Conservation (phyloP, 2,797 vertebrate species). For the Tachyglossus aculeatus region DNA sequence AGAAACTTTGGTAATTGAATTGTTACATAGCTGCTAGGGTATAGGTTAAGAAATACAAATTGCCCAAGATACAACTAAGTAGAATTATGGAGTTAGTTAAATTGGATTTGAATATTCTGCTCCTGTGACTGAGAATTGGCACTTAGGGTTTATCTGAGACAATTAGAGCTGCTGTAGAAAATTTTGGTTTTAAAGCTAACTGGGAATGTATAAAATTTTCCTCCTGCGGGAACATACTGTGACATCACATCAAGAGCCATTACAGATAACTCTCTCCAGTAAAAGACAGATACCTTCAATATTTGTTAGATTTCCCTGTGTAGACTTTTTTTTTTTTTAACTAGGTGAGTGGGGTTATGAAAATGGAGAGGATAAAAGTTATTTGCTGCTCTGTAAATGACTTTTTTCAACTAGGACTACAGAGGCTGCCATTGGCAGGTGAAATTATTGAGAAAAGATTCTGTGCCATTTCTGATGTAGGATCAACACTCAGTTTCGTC, state of each 20-base stretch:
- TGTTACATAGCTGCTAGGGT: slow-evolving; percentile 43
- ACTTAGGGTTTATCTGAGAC: slow-evolving; percentile 16
- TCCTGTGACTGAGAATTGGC: slow-evolving; percentile 23
- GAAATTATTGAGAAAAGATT: background rate
- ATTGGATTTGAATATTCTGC: slow-evolving; percentile 54
- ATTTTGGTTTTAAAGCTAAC: background rate
- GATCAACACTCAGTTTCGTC: background rate
- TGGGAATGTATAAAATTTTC: background rate
- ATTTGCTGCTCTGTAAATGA: background rate
- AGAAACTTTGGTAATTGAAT: slow-evolving; percentile 62
- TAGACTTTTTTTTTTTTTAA: background rate
- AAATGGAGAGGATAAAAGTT: background rate
- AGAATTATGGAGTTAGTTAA: slow-evolving; percentile 42
- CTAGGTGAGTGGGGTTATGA: background rate
- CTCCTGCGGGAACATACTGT: background rate
- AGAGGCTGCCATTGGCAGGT: background rate
- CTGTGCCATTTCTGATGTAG: background rate
- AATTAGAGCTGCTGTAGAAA: slow-evolving; percentile 12
- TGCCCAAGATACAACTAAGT: slow-evolving; percentile 29
- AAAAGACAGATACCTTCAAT: background rate
- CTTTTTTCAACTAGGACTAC: background rate
- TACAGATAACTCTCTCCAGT: background rate
- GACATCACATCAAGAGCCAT: background rate
- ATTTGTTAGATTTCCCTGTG: background rate
- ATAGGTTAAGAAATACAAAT: slow-evolving; percentile 45